Conservation (phyloP, 2,888 invertebrate species). For the Agrilus cyanescens region DNA sequence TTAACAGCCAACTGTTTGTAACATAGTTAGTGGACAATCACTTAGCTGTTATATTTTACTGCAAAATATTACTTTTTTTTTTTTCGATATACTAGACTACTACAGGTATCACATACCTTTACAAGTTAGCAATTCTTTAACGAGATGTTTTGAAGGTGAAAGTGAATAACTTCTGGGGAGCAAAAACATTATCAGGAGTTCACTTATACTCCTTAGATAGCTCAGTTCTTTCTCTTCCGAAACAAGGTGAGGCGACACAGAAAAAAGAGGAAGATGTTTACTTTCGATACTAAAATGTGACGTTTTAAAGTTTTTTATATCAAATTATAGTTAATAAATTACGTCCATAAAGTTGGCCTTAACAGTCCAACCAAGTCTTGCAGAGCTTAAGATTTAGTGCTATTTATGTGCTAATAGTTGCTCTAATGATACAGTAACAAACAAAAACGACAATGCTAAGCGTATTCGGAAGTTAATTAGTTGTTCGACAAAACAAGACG, state of each 20-base stretch:
- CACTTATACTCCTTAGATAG: conserved; percentile 70
- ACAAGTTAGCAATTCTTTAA: conserved; percentile 74
- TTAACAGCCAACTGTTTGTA: no score
- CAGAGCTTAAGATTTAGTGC: no score
- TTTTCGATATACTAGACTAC: conserved; percentile 1
- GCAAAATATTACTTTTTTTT: no score
- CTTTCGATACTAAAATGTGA: conserved; percentile 43
- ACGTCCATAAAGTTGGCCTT: conserved; percentile 5
- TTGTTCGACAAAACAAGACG: no score
- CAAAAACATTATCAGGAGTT: conserved; percentile 68
- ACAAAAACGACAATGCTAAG: no score
- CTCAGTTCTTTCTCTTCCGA: conserved; percentile 64
- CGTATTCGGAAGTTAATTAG: no score
- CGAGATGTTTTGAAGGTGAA: conserved; percentile 63
- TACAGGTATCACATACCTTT: conserved; percentile 57
- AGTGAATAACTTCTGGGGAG: conserved; percentile 72
- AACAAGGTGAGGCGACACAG: conserved; percentile 61
- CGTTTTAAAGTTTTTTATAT: conserved; percentile 4
- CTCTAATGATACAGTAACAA: no score
- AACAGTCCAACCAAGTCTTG: no score
- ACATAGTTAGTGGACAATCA: no score
- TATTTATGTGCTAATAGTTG: no score
- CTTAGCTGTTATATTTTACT: no score
- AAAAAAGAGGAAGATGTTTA: conserved; percentile 54
- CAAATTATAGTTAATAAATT: background rate